phyloP scores from a whole-genome alignment of 1,140 invertebrate species.

The Apis dorsata region DNA sequence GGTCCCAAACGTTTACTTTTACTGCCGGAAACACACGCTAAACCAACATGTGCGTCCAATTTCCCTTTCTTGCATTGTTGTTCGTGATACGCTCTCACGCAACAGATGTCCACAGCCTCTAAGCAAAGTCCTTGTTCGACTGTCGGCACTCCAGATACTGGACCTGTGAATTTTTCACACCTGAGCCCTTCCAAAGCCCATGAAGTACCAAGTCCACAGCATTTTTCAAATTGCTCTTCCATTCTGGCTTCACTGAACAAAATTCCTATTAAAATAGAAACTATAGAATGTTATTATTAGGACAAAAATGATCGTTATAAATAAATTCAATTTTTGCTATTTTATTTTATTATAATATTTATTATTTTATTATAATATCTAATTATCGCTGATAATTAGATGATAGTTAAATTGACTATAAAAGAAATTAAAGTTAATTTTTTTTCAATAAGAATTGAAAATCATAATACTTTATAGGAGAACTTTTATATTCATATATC shows the following conservation, averaged over 20 bases:
- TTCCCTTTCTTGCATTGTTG: constrained; percentile 79
- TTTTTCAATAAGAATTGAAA: too few species aligned
- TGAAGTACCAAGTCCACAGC: constrained; percentile 79
- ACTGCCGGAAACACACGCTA: constrained; percentile 69
- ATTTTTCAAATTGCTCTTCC: constrained; percentile 79
- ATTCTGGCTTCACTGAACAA: constrained; percentile 56
- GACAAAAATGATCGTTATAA: too few species aligned
- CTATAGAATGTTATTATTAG: too few species aligned
- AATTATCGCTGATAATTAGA: too few species aligned
- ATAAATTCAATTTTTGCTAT: too few species aligned
- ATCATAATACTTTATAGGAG: too few species aligned
- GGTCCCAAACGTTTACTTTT: constrained; percentile 29
- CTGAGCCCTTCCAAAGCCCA: constrained; percentile 79
- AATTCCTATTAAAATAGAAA: neutral
- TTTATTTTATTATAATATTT: too few species aligned
- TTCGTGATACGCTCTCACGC: constrained; percentile 74
- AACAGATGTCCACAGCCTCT: constrained; percentile 80
- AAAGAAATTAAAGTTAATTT: too few species aligned
- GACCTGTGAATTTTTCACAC: constrained; percentile 78
- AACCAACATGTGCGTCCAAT: constrained; percentile 76
- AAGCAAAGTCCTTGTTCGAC: constrained; percentile 79
- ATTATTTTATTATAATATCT: too few species aligned
- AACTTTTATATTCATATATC: too few species aligned
- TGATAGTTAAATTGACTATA: too few species aligned
- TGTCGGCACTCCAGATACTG: constrained; percentile 76